Percentiles rank a stretch among this genome's conserved stretches.
Conservation (phyloP, 2,888 invertebrate species). For the Mimumesa dahlbomi region DNA sequence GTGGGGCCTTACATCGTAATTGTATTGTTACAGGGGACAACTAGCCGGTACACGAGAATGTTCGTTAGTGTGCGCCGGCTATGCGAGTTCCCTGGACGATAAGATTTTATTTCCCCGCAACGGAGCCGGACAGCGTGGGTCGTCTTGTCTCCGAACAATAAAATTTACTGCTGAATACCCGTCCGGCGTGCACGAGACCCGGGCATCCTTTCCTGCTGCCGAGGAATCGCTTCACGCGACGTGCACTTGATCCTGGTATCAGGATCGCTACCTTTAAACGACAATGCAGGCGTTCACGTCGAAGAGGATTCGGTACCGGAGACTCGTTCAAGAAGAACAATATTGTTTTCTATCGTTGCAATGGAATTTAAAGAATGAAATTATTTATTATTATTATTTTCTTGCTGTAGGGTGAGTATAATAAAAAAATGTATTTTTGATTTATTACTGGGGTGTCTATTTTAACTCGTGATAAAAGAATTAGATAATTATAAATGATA, state of each 20-base stretch:
- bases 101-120: slow-evolving; percentile 60
- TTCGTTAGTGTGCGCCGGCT: slow-evolving; percentile 20
- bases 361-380: too few relatives aligned
- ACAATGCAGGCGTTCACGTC: background rate
- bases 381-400: too few relatives aligned
- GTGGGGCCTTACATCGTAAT: slow-evolving; percentile 34
- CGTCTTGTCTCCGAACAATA: slow-evolving; percentile 59
- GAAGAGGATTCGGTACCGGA: too few relatives aligned
- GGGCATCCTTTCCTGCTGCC: slow-evolving; percentile 14
- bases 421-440: too few relatives aligned
- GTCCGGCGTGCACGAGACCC: slow-evolving; percentile 2
- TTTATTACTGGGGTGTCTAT: too few relatives aligned
- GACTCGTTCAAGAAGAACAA: too few relatives aligned
- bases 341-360: too few relatives aligned
- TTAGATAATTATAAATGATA: too few relatives aligned
- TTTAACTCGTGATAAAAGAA: background rate
- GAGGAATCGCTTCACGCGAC: slow-evolving; percentile 19
- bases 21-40: slow-evolving; percentile 41
- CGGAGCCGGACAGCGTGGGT: slow-evolving; percentile 56
- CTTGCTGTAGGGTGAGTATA: too few relatives aligned
- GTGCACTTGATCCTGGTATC: slow-evolving; percentile 29
- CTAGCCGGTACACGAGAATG: slow-evolving; percentile 8
- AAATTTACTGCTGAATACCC: slow-evolving; percentile 57
- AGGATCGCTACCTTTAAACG: slow-evolving; percentile 3
- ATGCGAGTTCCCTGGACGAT: slow-evolving; percentile 45